phyloP scores from a whole-genome alignment of 2,888 invertebrate genomes.

The Stomorhina lunata region DNA sequence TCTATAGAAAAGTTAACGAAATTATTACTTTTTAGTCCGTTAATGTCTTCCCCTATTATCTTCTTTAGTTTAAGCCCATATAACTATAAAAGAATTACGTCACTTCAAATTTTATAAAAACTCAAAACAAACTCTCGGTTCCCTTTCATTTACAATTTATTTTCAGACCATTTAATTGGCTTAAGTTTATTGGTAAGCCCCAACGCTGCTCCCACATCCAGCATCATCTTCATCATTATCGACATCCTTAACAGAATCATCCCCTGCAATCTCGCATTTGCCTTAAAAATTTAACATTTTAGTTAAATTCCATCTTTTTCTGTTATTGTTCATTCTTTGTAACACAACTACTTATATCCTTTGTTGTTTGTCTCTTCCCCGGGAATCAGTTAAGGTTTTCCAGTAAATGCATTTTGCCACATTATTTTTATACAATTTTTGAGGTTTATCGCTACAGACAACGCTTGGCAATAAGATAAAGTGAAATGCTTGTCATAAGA shows the following conservation, averaged over 20 bases:
- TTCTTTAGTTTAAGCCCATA: background rate
- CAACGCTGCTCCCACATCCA: background rate
- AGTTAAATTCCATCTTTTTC: background rate
- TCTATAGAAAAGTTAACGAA: too few species aligned
- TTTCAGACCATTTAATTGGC: conserved; percentile 64
- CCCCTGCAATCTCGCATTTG: background rate
- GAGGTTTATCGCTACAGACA: conserved; percentile 57
- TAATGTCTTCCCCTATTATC: background rate
- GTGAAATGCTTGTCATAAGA: conserved; percentile 35
- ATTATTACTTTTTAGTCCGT: too few species aligned
- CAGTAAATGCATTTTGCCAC: conserved; percentile 51
- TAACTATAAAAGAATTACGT: background rate
- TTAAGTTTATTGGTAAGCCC: conserved; percentile 49
- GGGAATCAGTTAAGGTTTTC: conserved; percentile 15
- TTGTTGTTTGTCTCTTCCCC: conserved; percentile 41
- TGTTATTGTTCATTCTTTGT: conserved; percentile 30
- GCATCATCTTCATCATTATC: background rate
- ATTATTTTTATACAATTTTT: conserved; percentile 12
- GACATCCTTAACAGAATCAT: too few species aligned
- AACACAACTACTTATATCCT: too few species aligned
- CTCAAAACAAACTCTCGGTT: background rate
- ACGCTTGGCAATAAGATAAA: conserved; percentile 40
- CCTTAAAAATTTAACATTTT: background rate
- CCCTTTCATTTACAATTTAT: conserved; percentile 51
- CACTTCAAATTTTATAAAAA: background rate